phyloP scores from a whole-genome alignment of 2,888 invertebrate species.

The Epirrhoe alternata region DNA sequence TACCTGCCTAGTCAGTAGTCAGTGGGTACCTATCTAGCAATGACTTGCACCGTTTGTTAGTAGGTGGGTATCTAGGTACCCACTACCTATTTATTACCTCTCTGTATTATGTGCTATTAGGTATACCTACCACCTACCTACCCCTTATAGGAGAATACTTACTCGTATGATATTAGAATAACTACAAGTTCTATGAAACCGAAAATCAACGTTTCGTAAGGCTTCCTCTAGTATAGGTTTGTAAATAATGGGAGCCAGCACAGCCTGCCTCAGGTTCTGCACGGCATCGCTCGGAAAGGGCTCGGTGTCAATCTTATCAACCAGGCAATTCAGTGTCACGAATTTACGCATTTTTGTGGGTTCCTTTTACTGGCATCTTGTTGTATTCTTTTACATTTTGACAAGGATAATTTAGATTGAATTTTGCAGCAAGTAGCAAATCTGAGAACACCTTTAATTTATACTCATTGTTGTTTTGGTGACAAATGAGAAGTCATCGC shows the following conservation, averaged over 20 bases:
- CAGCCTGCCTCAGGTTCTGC: conserved; percentile 64
- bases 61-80: neutral
- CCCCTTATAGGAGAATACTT: conserved; percentile 20
- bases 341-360: conserved; percentile 73
- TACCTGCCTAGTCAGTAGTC: too few species aligned
- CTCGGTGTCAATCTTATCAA: conserved; percentile 60
- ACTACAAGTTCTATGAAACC: conserved; percentile 72
- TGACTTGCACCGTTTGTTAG: too few species aligned
- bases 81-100: too few species aligned
- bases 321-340: conserved; percentile 64
- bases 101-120: too few species aligned
- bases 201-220: conserved; percentile 65
- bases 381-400: conserved; percentile 39
- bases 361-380: conserved; percentile 38
- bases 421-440: conserved; percentile 1
- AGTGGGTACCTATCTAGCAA: too few species aligned
- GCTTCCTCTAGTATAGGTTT: conserved; percentile 67
- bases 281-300: conserved; percentile 65
- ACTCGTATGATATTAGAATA: conserved; percentile 63
- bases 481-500: neutral
- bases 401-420: neutral
- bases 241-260: conserved; percentile 61
- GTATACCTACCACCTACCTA: too few species aligned
- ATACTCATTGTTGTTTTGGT: too few species aligned
- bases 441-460: neutral